Conservation (phyloP, 2,888 invertebrate genomes). For the Alloscopus bannaensis region DNA sequence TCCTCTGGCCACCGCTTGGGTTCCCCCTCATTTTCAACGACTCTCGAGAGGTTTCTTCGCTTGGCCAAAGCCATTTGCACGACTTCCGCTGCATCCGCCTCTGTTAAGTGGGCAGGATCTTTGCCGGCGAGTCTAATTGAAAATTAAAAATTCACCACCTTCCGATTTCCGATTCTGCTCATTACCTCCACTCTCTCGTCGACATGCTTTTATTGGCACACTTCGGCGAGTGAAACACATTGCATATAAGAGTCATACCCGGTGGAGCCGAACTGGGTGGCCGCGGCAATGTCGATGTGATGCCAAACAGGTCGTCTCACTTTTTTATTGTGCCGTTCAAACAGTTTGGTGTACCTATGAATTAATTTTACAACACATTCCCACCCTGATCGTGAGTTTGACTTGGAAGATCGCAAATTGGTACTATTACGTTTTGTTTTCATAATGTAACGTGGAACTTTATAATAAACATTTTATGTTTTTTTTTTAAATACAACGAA, state of each 20-base stretch:
- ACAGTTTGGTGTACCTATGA: slow-evolving; percentile 54
- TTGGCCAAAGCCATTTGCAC: slow-evolving; percentile 55
- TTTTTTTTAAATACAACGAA: neutral
- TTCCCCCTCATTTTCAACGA: slow-evolving; percentile 13
- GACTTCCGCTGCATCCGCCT: slow-evolving; percentile 56
- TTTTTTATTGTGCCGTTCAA: slow-evolving; percentile 57
- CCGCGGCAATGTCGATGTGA: slow-evolving; percentile 43
- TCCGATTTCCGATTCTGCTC: neutral
- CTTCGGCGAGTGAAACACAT: too few species aligned
- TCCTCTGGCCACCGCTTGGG: slow-evolving; percentile 58
- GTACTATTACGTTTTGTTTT: too few species aligned
- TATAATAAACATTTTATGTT: too few species aligned
- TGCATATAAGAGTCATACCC: neutral
- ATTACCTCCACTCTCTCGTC: neutral
- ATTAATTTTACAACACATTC: too few species aligned
- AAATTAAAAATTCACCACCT: slow-evolving; percentile 20
- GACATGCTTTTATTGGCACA: too few species aligned
- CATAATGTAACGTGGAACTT: too few species aligned
- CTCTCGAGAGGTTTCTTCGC: slow-evolving; percentile 28
- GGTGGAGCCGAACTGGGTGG: neutral
- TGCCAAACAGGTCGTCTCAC: slow-evolving; percentile 58
- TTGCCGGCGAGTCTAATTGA: slow-evolving; percentile 39
- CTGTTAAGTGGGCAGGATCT: slow-evolving; percentile 47
- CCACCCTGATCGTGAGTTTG: too few species aligned
- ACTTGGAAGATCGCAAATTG: too few species aligned